Evolutionary conservation across 53 echinoderm and acorn worm species (phyloP).

Genomic region (Apostichopus leukothele): DNA sequence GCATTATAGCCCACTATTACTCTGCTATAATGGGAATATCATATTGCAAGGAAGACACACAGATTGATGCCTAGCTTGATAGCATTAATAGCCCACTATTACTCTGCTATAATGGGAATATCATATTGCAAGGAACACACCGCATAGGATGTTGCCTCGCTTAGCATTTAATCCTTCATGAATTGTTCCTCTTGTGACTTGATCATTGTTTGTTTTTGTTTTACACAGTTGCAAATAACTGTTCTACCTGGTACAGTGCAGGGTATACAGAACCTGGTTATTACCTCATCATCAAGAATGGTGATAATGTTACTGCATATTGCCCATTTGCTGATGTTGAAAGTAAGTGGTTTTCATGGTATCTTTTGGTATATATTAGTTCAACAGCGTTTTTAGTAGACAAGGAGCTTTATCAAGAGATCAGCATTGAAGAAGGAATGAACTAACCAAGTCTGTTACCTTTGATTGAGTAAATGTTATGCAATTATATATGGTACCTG

Average conservation of each 20-base stretch:
- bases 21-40: too few species aligned
- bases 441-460: not conserved
- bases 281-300: not conserved
- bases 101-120: too few species aligned
- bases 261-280: conserved; percentile 7
- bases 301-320: not conserved
- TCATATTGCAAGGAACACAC: too few species aligned
- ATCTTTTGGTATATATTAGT: not conserved
- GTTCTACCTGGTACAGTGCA: not conserved
- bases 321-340: not conserved
- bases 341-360: not conserved
- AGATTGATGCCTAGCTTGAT: too few species aligned
- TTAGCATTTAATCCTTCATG: too few species aligned
- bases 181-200: too few species aligned
- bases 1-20: too few species aligned
- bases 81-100: too few species aligned
- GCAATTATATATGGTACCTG: not conserved
- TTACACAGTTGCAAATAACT: not conserved
- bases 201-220: too few species aligned
- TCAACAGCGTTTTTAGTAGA: not conserved
- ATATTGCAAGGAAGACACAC: too few species aligned
- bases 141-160: too few species aligned
- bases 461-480: not conserved
- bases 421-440: not conserved
- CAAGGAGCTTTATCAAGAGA: not conserved